Evolutionary conservation across 2,888 invertebrate genomes (phyloP), one percentile per base, ranked within the genome.

Genomic region (Synanthedon myopaeformis): DNA sequence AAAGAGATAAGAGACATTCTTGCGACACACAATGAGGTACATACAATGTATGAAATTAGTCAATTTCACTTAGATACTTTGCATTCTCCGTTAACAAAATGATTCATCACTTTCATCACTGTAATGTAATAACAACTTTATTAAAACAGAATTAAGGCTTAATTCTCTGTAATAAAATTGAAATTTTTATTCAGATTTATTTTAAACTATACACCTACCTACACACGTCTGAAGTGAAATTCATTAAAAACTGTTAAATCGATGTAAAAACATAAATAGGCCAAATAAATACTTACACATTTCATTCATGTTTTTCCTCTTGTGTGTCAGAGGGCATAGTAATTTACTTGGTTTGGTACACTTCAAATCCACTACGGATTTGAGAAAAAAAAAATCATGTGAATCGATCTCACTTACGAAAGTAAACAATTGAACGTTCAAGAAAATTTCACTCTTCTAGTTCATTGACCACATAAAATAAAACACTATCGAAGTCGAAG

Each of bases 281-380:
- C 10, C 35, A 35, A 17, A 53, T 56, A 53, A 60, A 60, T 78
- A 84, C 84, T 85, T 70, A 85, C 84, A 83, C 79, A 83, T 84
- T 66, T 82, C 81, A 72, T 79, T 73, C 76, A 79, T 79, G 53
- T 49, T 53, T 45, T 53, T 48, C 35, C 42, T 41, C 17, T 52
- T 49, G 48, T 41, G 13, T 35, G 53, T 53, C 41, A 51, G 42
- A 49, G 49, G 48, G 28, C 45, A 45, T 45, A 45, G 14, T 45
- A 13, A 45, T 45, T 35, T 45, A 45, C 10, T 45, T 45, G 14
- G 45, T 45, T 45, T 45, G 14, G 45, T 45, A 13, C 45, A 13
- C 45, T 45, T 45, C 10, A 45, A n/a, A 45, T 14, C 45, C 35
- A 35, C 35, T 35, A 35, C 3, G 35, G 10, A 35, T 45, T 8